Base-by-base conservation (phyloP, 2,797 vertebrate species). In the Acanthopagrus latus region DNA sequence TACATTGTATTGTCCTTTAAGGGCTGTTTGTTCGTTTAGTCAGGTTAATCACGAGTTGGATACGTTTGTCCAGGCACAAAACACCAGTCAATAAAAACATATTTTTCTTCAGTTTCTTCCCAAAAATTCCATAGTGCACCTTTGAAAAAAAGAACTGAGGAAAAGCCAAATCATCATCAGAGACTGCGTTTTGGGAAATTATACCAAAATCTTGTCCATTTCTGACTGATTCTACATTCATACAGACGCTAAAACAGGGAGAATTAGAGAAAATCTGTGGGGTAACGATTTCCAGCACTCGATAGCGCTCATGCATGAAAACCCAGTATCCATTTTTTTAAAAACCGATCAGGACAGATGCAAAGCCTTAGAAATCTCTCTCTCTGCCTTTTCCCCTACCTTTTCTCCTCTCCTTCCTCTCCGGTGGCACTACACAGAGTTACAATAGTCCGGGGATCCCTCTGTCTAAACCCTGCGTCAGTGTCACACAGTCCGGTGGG, bases 401-500 rank as follows among this genome's bases (percentile, higher is more conserved):
- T 29, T 66, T 70, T 47, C 55, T 25, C 33, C 27, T 20, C 51
- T 79, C 33, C 21, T 23, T 79, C 69, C 58, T 65, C 51, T 58
- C 27, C 44, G 3, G 10, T 44, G 1, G 20, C 43, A 29, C 54
- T 75, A 68, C 63, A 82, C 63, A 64, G n/a, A 66, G 74, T 73
- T 64, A 82, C 71, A 86, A 74, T 65, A 80, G 86, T 82, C 80
- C 58, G 56, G 86, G 78, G 74, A 91, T 84, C 64, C 80, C 87
- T 77, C 67, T 55, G 83, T 72, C 55, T 83, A 44, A 81, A 77
- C 56, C 74, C 72, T 78, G 74, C 52, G 75, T 85, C 87, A 59
- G 43, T 80, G 77, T 85, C 85, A 88, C 88, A 85, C 54, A 50
- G 62, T 86, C 90, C 85, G 23, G 78, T 59, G 81, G 86, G 88